Base-by-base conservation (phyloP, 2,797 vertebrate species). In the Enteromius paludinosus region DNA sequence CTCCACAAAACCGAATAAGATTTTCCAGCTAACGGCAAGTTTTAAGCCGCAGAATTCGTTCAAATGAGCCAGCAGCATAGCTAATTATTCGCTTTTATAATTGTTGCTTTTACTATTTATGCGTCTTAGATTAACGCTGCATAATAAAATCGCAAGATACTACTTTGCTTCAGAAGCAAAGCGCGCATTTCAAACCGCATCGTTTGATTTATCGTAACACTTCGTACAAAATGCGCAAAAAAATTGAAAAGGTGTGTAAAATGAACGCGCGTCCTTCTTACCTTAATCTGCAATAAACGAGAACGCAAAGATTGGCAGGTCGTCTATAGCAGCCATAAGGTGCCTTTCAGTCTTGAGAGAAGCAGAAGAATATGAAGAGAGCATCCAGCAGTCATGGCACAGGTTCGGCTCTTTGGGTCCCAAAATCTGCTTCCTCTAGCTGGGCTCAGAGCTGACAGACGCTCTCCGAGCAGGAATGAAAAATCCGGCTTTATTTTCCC, bases 401-500 rank as follows among this genome's bases (percentile, higher is more conserved):
- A 35, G 81, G 79, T 82, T 47, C 81, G 86, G 81, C 83, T 93
- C 89, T 93, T 93, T 93, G 94, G 65, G 94, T 94, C 94, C 96
- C 90, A 90, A 90, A 92, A 95, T 94, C 93, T 88, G 89, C 90
- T 87, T 91, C 92, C 91, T 92, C 49, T 28, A 93, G 77, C 86
- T 91, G 93, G 92, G 93, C 89, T 90, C 90, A 92, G 93, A 92
- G 95, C 96, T 94, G 94, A 94, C 96, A 95, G 95, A 96, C 94
- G 92, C 95, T 96, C 93, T 95, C 95, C 93, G 95, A 97, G 98
- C 96, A 97, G 96, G 96, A 98, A 96, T 99, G 97, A 94, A 97
- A 96, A 93, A 95, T 95, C 96, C 97, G 94, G 97, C 96, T 98
- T 98, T 99, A 98, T 98, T 97, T 97, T 96, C 95, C 96, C 97